Evolutionary conservation across 1,140 invertebrate species (phyloP), one percentile per base, ranked within the genome.

Genomic region (Drosophila rhopaloa): DNA sequence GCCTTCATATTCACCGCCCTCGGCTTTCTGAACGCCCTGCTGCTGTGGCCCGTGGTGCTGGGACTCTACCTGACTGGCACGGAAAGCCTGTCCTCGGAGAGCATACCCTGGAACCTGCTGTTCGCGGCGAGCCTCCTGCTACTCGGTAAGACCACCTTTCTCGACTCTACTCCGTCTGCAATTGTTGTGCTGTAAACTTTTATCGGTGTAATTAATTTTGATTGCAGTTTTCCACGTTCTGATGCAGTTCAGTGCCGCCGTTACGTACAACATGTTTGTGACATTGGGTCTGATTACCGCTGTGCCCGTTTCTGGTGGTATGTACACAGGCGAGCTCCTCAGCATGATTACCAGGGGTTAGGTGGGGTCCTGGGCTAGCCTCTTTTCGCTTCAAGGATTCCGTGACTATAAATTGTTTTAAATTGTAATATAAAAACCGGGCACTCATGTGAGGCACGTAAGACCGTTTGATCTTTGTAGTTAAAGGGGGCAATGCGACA

Each of bases 201-300:
- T 83, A 81, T 84, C 73, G 63, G 47, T 72, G 38, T 80, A 65
- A 76, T 91, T 82, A 79, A 88, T 88, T 88, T 79, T 81, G 70
- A 89, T 95, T 95, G 63, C 94, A 98, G 97, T 96, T 91, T 97
- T 98, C 78, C 97, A 98, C 92, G 94, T 98, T 92, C 93, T 98
- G 81, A 97, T 96, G 76, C 98, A 98, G 93, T 98, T 98, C 93
- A 97, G 97, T 72, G 95, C 97, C 58, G 95, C 96, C 48, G 93
- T 98, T 55, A 98, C 97, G 2, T 98, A 98, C 93, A 97, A 98
- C 92, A 94, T 98, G 71, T 98, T 98, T 93, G 97, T 98, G 43
- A 98, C 97, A 24, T 94, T 98, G 50, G 97, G 97, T 77, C 94
- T 98, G 60, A 97, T 98, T 73, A 96, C 97, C 53, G 96, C 97